A percentile compares a stretch with the other conserved stretches of the same genome.
Conservation (phyloP, 2,797 vertebrate genomes). For the Pantherophis alleghaniensis region DNA sequence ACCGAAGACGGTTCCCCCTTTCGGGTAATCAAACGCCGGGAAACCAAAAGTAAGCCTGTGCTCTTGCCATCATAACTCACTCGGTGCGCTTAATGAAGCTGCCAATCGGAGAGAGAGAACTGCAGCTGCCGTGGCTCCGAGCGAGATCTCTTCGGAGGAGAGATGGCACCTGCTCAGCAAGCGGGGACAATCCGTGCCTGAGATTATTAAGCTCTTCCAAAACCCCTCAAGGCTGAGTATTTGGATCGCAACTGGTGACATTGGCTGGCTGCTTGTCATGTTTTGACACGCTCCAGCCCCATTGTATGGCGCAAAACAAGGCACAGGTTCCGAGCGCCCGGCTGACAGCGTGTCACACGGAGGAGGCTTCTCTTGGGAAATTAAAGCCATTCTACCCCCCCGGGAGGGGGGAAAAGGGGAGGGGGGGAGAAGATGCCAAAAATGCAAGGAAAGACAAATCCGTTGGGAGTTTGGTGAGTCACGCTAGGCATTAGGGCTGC, state of each 20-base stretch:
- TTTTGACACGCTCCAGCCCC: slow-evolving; percentile 53
- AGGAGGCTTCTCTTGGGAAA: slow-evolving; percentile 55
- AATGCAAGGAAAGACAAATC: neutral
- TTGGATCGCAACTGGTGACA: slow-evolving; percentile 47
- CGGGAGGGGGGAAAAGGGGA: neutral
- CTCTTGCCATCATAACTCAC: slow-evolving; percentile 37
- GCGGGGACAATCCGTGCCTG: slow-evolving; percentile 48
- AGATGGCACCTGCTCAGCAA: slow-evolving; percentile 42
- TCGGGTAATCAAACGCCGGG: neutral
- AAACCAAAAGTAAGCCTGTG: slow-evolving; percentile 12
- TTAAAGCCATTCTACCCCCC: slow-evolving; percentile 47
- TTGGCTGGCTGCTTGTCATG: slow-evolving; percentile 52
- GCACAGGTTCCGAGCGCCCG: neutral
- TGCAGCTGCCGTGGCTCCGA: slow-evolving; percentile 8
- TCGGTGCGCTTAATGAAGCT: neutral
- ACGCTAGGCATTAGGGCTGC: neutral
- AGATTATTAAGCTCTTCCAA: slow-evolving; percentile 53
- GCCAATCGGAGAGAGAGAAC: neutral
- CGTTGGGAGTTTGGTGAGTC: neutral
- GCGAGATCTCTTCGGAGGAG: slow-evolving; percentile 16
- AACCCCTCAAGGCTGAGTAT: slow-evolving; percentile 40
- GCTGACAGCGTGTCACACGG: slow-evolving; percentile 28
- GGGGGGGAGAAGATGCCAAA: neutral
- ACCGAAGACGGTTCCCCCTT: neutral
- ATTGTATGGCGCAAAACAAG: slow-evolving; percentile 35